A percentile compares a stretch with the other conserved stretches of the same genome.
phyloP scores from a whole-genome alignment of 1,140 invertebrate species.

The Frieseomelitta varia region DNA sequence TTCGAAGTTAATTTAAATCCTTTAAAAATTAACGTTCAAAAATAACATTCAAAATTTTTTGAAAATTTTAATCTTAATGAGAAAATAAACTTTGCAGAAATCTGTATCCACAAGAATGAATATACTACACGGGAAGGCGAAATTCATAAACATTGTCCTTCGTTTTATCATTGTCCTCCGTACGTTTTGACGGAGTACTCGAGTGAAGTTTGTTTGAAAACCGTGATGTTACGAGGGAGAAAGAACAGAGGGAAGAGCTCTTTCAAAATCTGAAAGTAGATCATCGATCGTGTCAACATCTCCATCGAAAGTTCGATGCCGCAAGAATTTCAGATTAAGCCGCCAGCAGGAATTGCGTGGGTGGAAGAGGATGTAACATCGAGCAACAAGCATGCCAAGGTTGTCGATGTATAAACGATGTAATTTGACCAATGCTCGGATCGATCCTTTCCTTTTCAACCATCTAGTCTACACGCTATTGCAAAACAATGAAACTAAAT shows the following conservation, averaged over 20 bases:
- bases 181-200: neutral
- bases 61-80: neutral
- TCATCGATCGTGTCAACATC: conserved; percentile 56
- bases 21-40: too few relatives aligned
- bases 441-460: neutral
- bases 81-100: neutral
- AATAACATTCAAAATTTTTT: neutral
- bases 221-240: neutral
- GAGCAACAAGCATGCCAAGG: conserved; percentile 40
- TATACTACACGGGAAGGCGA: too few relatives aligned
- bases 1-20: too few relatives aligned
- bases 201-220: neutral
- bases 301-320: conserved; percentile 46
- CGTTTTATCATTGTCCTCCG: neutral
- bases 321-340: conserved; percentile 52
- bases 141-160: neutral
- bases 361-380: conserved; percentile 38
- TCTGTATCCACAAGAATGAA: neutral
- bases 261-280: conserved; percentile 45
- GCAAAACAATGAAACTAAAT: neutral
- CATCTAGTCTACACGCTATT: neutral
- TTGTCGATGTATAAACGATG: neutral
- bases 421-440: neutral
- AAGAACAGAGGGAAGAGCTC: neutral
- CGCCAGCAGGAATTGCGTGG: neutral